phyloP scores from a whole-genome alignment of 2,113 vertebrate genomes.

The Hucho hucho region DNA sequence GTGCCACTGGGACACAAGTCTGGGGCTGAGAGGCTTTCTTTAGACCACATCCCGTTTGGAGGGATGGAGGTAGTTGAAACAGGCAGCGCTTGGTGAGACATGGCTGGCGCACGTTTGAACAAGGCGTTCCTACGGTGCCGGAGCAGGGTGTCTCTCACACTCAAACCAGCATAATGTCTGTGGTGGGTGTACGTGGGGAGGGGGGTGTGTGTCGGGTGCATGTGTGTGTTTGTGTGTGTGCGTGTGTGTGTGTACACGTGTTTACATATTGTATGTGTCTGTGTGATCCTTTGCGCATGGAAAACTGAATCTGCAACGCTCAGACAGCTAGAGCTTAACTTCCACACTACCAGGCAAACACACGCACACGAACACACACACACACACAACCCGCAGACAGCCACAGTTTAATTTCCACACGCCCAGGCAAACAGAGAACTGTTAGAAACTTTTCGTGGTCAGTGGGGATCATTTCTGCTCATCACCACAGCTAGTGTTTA shows the following conservation, averaged over 20 bases:
- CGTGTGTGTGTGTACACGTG: neutral
- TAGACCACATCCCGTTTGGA: conserved; percentile 58
- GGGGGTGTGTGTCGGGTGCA: conserved; percentile 22
- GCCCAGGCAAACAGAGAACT: conserved; percentile 51
- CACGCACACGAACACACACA: too few species aligned
- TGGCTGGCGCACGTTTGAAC: conserved; percentile 6
- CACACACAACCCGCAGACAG: conserved; percentile 47
- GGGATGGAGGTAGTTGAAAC: conserved; percentile 32
- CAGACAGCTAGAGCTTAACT: conserved; percentile 61
- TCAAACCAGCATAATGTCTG: too few species aligned
- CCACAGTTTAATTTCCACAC: conserved; percentile 56
- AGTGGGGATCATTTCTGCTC: conserved; percentile 25
- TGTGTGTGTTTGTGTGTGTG: conserved; percentile 10
- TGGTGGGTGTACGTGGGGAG: conserved; percentile 22
- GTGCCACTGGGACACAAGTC: conserved; percentile 28
- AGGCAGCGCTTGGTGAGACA: conserved; percentile 25
- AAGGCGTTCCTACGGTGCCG: conserved; percentile 3
- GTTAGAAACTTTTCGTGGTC: conserved; percentile 26
- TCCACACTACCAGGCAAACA: conserved; percentile 55
- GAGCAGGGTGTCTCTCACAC: conserved; percentile 23
- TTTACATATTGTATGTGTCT: conserved; percentile 18
- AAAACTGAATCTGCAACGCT: conserved; percentile 36
- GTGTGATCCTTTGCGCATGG: conserved; percentile 10
- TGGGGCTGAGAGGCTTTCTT: conserved; percentile 33
- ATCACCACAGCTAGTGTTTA: conserved; percentile 21